These are phyloP conservation scores for Cepphus grylle DNA, from an alignment of 2,113 vertebrate species.

Conservation along the genomic window DNA sequence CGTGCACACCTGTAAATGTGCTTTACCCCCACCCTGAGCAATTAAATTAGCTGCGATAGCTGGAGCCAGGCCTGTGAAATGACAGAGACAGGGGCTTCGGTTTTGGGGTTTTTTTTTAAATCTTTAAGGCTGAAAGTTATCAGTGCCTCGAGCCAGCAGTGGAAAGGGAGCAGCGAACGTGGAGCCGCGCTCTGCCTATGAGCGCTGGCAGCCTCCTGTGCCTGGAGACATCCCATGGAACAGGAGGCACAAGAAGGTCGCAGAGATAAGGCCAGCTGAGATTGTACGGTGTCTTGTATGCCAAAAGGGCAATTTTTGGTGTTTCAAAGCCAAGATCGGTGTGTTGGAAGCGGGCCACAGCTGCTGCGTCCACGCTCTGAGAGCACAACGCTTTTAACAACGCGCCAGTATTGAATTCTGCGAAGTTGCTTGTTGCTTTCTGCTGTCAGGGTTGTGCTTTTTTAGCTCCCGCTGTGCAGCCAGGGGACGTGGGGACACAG, in stretches of 20 bases:
- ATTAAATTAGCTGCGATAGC: neutral
- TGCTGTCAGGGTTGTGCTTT: neutral
- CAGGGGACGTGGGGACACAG: neutral
- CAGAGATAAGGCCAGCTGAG: neutral
- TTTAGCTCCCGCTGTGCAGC: neutral
- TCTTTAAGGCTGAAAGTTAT: neutral
- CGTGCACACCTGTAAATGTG: fast-evolving
- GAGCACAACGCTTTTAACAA: neutral
- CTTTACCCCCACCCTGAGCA: neutral
- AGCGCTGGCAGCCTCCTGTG: neutral
- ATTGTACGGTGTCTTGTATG: fast-evolving
- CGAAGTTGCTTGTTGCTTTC: neutral
- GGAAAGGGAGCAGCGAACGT: neutral
- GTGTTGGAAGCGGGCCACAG: neutral
- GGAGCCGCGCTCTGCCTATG: neutral
- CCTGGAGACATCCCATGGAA: neutral
- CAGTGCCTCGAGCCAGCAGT: neutral
- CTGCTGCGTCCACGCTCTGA: fast-evolving
- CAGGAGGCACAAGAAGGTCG: neutral
- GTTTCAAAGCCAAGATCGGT: fast-evolving
- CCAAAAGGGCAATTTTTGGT: neutral
- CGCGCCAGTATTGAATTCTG: fast-evolving
- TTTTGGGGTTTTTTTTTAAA: neutral
- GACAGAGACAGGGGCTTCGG: neutral
- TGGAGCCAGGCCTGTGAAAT: neutral